Conservation (phyloP, 2,113 vertebrate species). For the Corythaeola cristata region DNA sequence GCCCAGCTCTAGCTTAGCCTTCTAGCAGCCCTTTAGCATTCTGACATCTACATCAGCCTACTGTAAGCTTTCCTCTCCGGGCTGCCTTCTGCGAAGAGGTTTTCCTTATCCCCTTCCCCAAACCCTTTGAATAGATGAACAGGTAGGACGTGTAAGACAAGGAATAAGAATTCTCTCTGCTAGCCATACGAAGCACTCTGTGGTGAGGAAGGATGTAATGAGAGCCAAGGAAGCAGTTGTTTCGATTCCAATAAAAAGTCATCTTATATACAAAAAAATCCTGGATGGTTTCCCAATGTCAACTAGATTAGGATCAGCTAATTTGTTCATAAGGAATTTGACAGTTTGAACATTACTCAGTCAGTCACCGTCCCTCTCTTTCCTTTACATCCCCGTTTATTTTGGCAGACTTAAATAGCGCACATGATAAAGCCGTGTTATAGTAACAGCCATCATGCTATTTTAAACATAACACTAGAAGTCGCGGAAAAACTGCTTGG, state of each 20-base stretch:
- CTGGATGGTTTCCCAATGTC: slow-evolving; percentile 62
- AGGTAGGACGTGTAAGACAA: neutral
- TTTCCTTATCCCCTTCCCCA: neutral
- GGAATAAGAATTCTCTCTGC: neutral
- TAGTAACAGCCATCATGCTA: neutral
- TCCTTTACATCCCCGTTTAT: slow-evolving; percentile 26
- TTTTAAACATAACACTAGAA: slow-evolving; percentile 46
- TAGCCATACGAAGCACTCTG: neutral
- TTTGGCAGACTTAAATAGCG: slow-evolving; percentile 26
- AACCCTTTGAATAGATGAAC: neutral
- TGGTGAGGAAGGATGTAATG: slow-evolving; percentile 41
- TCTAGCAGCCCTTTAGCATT: neutral
- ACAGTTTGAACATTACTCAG: slow-evolving; percentile 54
- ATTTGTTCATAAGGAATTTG: slow-evolving; percentile 67
- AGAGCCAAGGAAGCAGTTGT: slow-evolving; percentile 26
- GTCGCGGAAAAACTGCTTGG: slow-evolving; percentile 1
- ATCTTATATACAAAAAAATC: slow-evolving; percentile 1
- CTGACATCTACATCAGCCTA: neutral
- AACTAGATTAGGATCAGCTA: slow-evolving; percentile 63
- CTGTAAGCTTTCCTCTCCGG: neutral
- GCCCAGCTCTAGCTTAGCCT: neutral
- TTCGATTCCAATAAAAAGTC: slow-evolving; percentile 53
- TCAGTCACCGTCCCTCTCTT: slow-evolving; percentile 35
- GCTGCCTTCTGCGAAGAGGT: neutral
- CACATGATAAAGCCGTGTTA: slow-evolving; percentile 11